phyloP scores from a whole-genome alignment of 1,140 invertebrate genomes.

The Aethina tumida region DNA sequence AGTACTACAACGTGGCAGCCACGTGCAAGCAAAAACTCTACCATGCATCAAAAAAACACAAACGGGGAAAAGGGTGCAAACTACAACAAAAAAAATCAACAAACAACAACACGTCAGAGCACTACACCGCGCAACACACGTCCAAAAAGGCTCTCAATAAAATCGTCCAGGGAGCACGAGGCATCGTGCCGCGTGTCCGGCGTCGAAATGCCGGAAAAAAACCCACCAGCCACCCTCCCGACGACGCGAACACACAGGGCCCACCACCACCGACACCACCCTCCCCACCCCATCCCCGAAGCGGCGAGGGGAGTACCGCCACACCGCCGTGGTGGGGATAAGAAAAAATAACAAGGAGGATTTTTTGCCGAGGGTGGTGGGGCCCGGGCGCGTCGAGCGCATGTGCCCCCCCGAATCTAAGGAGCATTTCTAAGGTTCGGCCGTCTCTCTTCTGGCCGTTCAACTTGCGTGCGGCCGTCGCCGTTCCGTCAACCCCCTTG shows the following conservation, averaged over 20 bases:
- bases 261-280: constrained; percentile 9
- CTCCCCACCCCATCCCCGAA: constrained; percentile 10
- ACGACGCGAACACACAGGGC: constrained; percentile 3
- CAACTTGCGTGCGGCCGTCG: constrained; percentile 25
- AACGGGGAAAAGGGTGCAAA: too few relatives aligned
- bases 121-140: too few relatives aligned
- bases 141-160: too few relatives aligned
- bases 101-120: too few relatives aligned
- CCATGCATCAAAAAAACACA: too few relatives aligned
- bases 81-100: too few relatives aligned
- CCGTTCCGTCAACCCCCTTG: constrained; percentile 30
- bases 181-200: too few relatives aligned
- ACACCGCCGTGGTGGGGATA: constrained; percentile 14
- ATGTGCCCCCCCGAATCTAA: constrained; percentile 25
- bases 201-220: background rate
- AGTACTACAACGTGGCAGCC: too few relatives aligned
- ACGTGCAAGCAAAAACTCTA: too few relatives aligned
- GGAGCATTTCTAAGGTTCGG: constrained; percentile 34
- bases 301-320: constrained; percentile 10
- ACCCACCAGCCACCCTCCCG: constrained; percentile 5
- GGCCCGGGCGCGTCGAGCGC: constrained; percentile 19
- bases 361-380: constrained; percentile 24
- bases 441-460: constrained; percentile 20
- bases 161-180: too few relatives aligned
- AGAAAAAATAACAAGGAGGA: constrained; percentile 27